Evolutionary conservation across 2,888 invertebrate species (phyloP), one percentile per base, ranked within the genome.

Genomic region (Leptinotarsa tumamoca): DNA sequence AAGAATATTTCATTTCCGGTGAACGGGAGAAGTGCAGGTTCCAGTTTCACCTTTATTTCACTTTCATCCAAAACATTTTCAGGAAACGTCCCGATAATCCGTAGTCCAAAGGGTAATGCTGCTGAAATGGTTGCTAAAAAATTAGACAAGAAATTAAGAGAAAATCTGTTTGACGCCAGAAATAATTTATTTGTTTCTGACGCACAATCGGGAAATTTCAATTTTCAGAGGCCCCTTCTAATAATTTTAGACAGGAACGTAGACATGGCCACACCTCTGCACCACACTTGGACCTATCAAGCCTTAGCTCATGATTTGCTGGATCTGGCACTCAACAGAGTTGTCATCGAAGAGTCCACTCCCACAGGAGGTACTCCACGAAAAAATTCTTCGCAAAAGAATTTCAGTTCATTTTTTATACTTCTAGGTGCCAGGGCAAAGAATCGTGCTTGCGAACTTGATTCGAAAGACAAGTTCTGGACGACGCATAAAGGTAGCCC

Each of bases 231-330:
- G 68, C 99, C 99, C 0, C 91, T 99, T 83, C 90, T 99, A 51
- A 94, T 99, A 80, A 90, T 99, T 77, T 90, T 99, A 73, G 99
- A 99, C 88, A 92, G 99, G 77, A 98, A 96, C 88, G 91, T 98
- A 80, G 99, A 99, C 88, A 93, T 99, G 92, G 98, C 98, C 2
- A 99, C 99, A 61, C 98, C 98, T 33, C 90, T 99, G 77, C 99
- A 99, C 90, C 99, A 99, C 88, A 98, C 99, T 0, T 99, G 99
- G 99, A 99, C 99, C 0, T 99, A 99, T 88, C 99, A 99, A 89
- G 99, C 99, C 1, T 89, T 99, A 72, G 95, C 97, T 33, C 99
- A 99, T 88, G 99, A 99, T 90, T 95, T 99, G 4, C 89, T 99
- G 74, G 96, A 98, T 85, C 90, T 98, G 81, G 94, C 96, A 13